A percentile compares a stretch with the other conserved stretches of the same genome.
Conservation (phyloP, 1,140 invertebrate species). For the Drosophila watanabei region DNA sequence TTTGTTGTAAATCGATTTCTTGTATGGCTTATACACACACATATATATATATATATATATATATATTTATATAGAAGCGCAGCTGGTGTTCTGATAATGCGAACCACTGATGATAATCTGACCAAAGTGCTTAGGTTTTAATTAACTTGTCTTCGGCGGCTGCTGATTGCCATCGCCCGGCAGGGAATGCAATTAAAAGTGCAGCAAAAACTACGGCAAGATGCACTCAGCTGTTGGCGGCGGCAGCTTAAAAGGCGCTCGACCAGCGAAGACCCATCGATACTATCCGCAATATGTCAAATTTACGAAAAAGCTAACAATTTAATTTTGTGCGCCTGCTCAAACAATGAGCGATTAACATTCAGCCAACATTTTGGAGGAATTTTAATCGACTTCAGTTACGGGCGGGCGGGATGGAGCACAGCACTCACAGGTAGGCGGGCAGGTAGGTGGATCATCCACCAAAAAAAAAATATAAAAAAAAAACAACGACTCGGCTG, state of each 20-base stretch:
- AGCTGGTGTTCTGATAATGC: slow-evolving; percentile 17
- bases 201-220: slow-evolving; percentile 44
- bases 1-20: slow-evolving; percentile 55
- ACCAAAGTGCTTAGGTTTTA: slow-evolving; percentile 49
- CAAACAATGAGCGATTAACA: slow-evolving; percentile 82
- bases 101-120: slow-evolving; percentile 26
- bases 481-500: slow-evolving; percentile 44
- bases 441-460: slow-evolving; percentile 63
- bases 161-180: slow-evolving; percentile 66
- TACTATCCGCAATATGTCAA: slow-evolving; percentile 69
- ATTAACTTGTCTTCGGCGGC: slow-evolving; percentile 73
- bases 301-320: slow-evolving; percentile 71
- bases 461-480: slow-evolving; percentile 33
- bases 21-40: slow-evolving; percentile 25
- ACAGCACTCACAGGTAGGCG: slow-evolving; percentile 25
- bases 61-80: slow-evolving; percentile 41
- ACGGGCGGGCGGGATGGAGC: slow-evolving; percentile 2
- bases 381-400: slow-evolving; percentile 78
- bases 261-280: slow-evolving; percentile 8
- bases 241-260: slow-evolving; percentile 66
- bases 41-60: slow-evolving; percentile 7
- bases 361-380: slow-evolving; percentile 66
- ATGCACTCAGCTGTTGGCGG: slow-evolving; percentile 53
- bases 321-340: slow-evolving; percentile 75
- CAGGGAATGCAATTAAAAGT: slow-evolving; percentile 72